A percentile compares a stretch with the other conserved stretches of the same genome.
These are phyloP conservation scores for Rhodophaea formosa DNA, from an alignment of 2,888 invertebrate genomes.

Conservation along the genomic window DNA sequence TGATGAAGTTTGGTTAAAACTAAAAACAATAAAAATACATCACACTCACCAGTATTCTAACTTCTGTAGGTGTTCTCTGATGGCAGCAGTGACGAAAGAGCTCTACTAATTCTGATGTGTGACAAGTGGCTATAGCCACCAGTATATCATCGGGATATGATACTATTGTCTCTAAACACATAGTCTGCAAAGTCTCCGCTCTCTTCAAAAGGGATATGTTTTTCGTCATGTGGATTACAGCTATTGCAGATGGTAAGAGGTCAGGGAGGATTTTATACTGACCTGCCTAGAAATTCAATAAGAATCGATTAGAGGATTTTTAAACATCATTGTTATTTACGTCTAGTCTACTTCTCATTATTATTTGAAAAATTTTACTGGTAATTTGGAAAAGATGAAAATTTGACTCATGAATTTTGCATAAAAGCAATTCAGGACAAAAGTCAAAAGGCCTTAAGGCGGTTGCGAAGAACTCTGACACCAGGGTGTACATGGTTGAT, in stretches of 20 bases:
- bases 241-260: conserved; percentile 46
- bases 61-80: conserved; percentile 29
- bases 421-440: too few species aligned
- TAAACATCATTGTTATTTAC: background rate
- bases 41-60: conserved; percentile 41
- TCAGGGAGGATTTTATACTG: conserved; percentile 32
- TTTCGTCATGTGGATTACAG: conserved; percentile 46
- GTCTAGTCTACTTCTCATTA: too few species aligned
- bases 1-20: too few species aligned
- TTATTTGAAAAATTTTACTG: too few species aligned
- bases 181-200: conserved; percentile 38
- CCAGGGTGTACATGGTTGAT: too few species aligned
- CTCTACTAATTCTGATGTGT: conserved; percentile 42
- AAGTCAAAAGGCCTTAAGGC: too few species aligned
- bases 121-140: conserved; percentile 31
- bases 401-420: too few species aligned
- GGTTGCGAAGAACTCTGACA: too few species aligned
- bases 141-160: conserved; percentile 50
- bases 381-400: too few species aligned
- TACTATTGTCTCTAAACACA: conserved; percentile 50
- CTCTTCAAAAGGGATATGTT: conserved; percentile 37
- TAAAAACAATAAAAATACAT: conserved; percentile 30
- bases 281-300: conserved; percentile 31
- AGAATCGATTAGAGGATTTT: conserved; percentile 1
- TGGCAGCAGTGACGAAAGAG: conserved; percentile 43